Evolutionary conservation across 2,888 invertebrate species (phyloP).

Genomic region (Corythucha ciliata): DNA sequence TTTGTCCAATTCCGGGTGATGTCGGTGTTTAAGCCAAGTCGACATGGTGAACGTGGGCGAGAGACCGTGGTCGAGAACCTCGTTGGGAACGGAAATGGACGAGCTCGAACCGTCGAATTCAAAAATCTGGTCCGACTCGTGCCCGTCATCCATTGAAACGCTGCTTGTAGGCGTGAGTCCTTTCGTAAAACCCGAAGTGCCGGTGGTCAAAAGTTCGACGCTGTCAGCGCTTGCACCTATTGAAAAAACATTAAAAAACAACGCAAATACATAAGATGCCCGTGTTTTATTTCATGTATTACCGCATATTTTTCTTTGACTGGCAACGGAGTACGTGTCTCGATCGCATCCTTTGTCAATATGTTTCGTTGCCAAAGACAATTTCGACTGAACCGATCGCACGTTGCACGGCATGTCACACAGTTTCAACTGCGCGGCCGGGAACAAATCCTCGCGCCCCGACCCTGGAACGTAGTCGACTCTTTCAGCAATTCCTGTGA

Average conservation of each 20-base stretch:
- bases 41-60: conserved; percentile 79
- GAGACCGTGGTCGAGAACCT: conserved; percentile 64
- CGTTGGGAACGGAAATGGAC: conserved; percentile 73
- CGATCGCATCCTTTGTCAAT: conserved; percentile 95
- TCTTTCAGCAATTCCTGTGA: conserved; percentile 63
- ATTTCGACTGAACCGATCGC: conserved; percentile 46
- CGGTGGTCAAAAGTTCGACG: conserved; percentile 71
- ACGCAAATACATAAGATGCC: not conserved
- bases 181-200: conserved; percentile 52
- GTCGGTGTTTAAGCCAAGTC: conserved; percentile 91
- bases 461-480: conserved; percentile 80
- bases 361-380: conserved; percentile 67
- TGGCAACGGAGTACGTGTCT: conserved; percentile 80
- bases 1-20: conserved; percentile 63
- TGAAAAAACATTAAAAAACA: conserved; percentile 22
- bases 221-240: conserved; percentile 67
- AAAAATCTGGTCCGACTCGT: conserved; percentile 82
- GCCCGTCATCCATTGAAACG: conserved; percentile 50
- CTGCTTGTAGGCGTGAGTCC: too few species aligned
- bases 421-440: conserved; percentile 59
- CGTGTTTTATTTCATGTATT: conserved; percentile 34
- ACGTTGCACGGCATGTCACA: conserved; percentile 52
- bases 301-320: conserved; percentile 76
- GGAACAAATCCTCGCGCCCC: conserved; percentile 70
- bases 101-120: conserved; percentile 88